Evolutionary conservation across 2,113 vertebrate genomes (phyloP), one percentile per base, ranked within the genome.

Genomic region (Petrocephalus microphthalmus): DNA sequence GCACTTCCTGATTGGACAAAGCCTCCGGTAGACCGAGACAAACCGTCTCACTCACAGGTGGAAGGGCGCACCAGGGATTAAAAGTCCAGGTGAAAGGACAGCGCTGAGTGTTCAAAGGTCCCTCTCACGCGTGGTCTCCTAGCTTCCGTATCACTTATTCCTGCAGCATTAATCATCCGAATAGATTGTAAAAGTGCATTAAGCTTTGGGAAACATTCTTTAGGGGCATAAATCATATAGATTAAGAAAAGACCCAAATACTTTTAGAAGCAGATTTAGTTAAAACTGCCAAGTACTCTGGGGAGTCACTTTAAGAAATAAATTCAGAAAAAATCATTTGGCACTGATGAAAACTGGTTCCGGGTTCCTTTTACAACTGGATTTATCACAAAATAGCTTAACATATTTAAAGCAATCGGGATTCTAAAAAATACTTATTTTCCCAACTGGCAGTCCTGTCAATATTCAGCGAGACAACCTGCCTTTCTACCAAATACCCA

Each of bases 111-210:
- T 85, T 54, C 7, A n/a, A 33, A 33, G n/a, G 51, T 17, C 54
- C 49, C 10, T 54, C 52, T 17, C 45, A 52, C 11, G 33, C 71
- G 7, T 42, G 71, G 33, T 52, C 6, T 56, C 51, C 49, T 17
- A 2, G 22, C 37, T 83, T 89, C 54, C 87, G 89, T 86, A 64
- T 87, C 89, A 88, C 89, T 89, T 57, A 67, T 74, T 89, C 64
- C 67, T 88, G 53, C 89, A 89, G 90, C 89, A 91, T 91, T 84
- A 86, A 88, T 37, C 86, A 87, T 56, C 86, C 90, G 85, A 86
- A 90, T 90, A 90, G 86, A 91, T 88, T 90, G 85, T 89, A 89
- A 92, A 92, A 91, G 92, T 92, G 92, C 92, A 90, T 92, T 91
- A 88, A 91, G 89, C 89, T 92, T 88, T 6, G 90, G 89, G 89